Base-by-base conservation (phyloP, 2,797 vertebrate species). In the Cossypha caffra region DNA sequence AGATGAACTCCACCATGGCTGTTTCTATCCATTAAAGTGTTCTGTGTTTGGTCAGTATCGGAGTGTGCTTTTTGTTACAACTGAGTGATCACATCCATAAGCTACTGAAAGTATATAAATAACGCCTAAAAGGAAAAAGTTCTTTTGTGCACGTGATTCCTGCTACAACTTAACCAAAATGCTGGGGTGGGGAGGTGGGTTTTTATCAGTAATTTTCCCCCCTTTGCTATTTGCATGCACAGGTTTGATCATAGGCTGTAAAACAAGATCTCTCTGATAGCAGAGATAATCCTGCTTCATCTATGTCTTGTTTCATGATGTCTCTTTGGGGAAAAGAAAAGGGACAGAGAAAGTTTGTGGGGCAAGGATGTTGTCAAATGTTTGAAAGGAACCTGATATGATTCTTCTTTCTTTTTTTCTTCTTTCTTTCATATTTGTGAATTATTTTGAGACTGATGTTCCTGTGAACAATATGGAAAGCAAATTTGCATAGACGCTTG, bases 361-460 rank as follows among this genome's bases (percentile, higher is more conserved):
- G 28, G 31, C 28, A 83, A 74, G 10, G 20, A 40, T 68, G 63
- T 71, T 48, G 21, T 62, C 26, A 11, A 55, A 10, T 57, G 7
- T 57, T 13, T 78, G 75, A 57, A 84, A 61, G 26, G 15, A 69
- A 81, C 47, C 31, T 63, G 51, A 74, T n/a, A 13, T 67, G 23
- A 38, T 64, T 64, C 5, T 47, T 72, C 48, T 28, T 72, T n/a
- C 14, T 37, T 37, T 37, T 37, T 37, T 37, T 37, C 37, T 93
- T 86, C 18, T 89, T 38, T 79, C 54, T 64, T 94, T 92, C 47
- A 35, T 20, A 48, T 31, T 73, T 66, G 51, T 88, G 38, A 83
- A 90, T 84, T 91, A 92, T 90, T 82, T 88, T 83, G 43, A 93
- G 64, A 95, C 24, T 47, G 25, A 38, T 77, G 13, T 81, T 96